Percentiles rank a stretch among this genome's conserved stretches.
phyloP scores from a whole-genome alignment of 2,888 invertebrate genomes.

The Cataglyphis rosenhaueri region DNA sequence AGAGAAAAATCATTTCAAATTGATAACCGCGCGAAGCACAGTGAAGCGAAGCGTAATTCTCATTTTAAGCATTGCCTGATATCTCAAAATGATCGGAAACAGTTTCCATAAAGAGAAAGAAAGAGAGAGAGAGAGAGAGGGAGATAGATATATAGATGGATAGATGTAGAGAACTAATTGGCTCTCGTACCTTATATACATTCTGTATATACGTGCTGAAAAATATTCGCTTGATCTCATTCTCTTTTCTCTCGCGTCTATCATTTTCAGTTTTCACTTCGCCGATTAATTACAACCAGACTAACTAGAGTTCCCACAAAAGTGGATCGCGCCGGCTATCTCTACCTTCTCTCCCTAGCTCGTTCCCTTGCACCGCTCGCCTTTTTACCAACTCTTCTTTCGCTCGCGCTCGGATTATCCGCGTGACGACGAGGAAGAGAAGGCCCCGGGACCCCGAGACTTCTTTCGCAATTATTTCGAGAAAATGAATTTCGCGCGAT shows the following conservation, averaged over 20 bases:
- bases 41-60: neutral
- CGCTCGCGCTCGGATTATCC: slow-evolving; percentile 59
- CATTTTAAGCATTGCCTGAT: slow-evolving; percentile 18
- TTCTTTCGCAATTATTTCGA: slow-evolving; percentile 68
- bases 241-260: slow-evolving; percentile 24
- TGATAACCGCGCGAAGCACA: neutral
- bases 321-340: slow-evolving; percentile 64
- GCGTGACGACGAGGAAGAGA: slow-evolving; percentile 34
- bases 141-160: neutral
- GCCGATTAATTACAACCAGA: slow-evolving; percentile 59
- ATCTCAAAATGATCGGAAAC: neutral
- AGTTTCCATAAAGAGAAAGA: neutral
- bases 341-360: slow-evolving; percentile 35
- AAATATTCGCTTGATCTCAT: slow-evolving; percentile 14
- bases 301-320: slow-evolving; percentile 65
- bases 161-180: slow-evolving; percentile 16
- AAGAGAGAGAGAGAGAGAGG: neutral
- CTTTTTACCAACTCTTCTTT: slow-evolving; percentile 45
- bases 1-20: slow-evolving; percentile 14
- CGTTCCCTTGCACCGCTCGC: slow-evolving; percentile 8
- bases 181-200: slow-evolving; percentile 18
- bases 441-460: slow-evolving; percentile 47
- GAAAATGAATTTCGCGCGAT: slow-evolving; percentile 58
- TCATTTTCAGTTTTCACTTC: slow-evolving; percentile 70
- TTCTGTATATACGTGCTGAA: neutral